Evolutionary conservation across 2,888 invertebrate species (phyloP), one percentile per base, ranked within the genome.

Genomic region (Ectemnius cavifrons): DNA sequence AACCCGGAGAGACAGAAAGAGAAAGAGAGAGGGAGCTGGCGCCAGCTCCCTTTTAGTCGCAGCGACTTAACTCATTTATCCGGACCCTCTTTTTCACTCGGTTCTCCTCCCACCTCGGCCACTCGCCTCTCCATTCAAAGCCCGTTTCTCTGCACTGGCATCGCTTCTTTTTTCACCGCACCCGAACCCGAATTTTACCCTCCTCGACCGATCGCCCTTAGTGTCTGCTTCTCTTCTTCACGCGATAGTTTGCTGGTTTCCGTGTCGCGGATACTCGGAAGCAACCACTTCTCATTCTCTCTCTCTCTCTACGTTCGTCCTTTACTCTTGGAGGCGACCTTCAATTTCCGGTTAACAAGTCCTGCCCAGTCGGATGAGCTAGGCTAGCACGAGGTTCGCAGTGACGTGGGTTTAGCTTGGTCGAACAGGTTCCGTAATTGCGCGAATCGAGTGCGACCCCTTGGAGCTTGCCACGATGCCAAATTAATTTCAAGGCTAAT

Each of bases 261-360:
- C 37, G 8, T 37, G 37, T 37, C 37, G 37, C 37, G 23, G 2
- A 23, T 37, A 37, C 8, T 11, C 5, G 37, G 37, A 37, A 37
- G 37, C 37, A 11, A 37, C 11, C 37, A 8, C 8, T 37, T 8
- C 3, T 23, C 20, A 1, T 20, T 37, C 11, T 23, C n/a, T 57
- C 58, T 37, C 8, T 13, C 45, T 63, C n/a, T 4, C 47, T 57
- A 46, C 16, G 27, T 60, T 27, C 2, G 45, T 28, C 27, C 18
- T 59, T 18, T 27, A n/a, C 58, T 59, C n/a, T 23, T 27, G 45
- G 18, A 46, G 14, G 49, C 80, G 79, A 75, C 80, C 83, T 84
- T 84, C 83, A 83, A 83, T 83, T 84, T 84, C 83, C 83, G 83
- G 80, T 71, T 80, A 80, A 77, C 80, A 68, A 75, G 73, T 63